Base-by-base conservation (phyloP, 1,140 invertebrate genomes). In the Euglossa dilemma region DNA sequence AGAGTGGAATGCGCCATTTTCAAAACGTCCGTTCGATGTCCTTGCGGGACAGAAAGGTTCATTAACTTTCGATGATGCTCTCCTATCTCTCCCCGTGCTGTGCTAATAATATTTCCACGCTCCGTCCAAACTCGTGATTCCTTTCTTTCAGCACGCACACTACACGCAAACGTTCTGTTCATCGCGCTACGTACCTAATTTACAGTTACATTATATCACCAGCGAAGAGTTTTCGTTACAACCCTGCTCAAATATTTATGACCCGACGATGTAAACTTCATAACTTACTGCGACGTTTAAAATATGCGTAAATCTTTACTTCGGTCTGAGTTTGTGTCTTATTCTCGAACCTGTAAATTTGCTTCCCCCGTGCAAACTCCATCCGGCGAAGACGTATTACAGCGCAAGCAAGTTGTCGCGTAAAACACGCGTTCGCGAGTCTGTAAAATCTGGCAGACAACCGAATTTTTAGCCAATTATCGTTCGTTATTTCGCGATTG, bases 11-110 rank as follows among this genome's bases (percentile, higher is more conserved):
- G 81, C 69, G 69, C 88, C 80, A 83, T 89, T 90, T 81, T 87
- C 87, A 75, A 72, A 89, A 80, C 67, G 80, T 74, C 54, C 85
- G 47, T 76, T 64, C 76, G 83, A 75, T 63, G 36, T 76, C 73
- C 43, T 80, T 78, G 70, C 56, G 77, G 52, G 61, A 74, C 28
- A 61, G 85, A 77, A 85, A 76, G 85, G 85, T 87, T 89, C 87
- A 87, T 89, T 89, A 89, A 89, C 84, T 87, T 85, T 75, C 85
- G 66, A 79, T 61, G 75, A 85, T 83, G 82, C 83, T 72, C 71
- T 59, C 45, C 69, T 72, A 69, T 61, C 85, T 86, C 63, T 54
- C 50, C 23, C 47, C 23, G 45, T 59, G 63, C 16, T 47, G 20
- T 16, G 43, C 70, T 72, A 70, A 83, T 75, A 70, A 83, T 52